phyloP scores from a whole-genome alignment of 1,140 invertebrate genomes.

The Hirudo medicinalis region DNA sequence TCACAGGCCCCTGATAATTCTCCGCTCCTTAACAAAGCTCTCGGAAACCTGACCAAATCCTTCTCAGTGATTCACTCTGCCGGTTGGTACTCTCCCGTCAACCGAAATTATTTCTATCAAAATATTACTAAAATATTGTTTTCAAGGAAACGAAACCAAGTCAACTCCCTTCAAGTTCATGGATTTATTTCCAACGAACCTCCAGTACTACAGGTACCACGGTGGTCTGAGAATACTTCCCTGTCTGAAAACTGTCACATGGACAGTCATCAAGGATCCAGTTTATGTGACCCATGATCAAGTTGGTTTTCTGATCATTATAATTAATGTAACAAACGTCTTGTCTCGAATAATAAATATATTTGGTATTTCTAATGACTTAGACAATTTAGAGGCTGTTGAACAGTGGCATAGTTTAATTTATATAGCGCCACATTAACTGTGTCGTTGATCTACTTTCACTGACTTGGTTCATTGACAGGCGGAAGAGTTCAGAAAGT shows the following conservation, averaged over 20 bases:
- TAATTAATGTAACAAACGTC: too few species aligned
- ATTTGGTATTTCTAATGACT: too few species aligned
- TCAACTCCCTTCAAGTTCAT: neutral
- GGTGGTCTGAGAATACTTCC: slow-evolving; percentile 63
- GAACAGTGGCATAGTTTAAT: too few species aligned
- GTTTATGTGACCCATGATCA: slow-evolving; percentile 17
- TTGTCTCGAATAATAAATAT: too few species aligned
- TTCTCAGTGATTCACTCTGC: neutral
- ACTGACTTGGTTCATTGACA: too few species aligned
- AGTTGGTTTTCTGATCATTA: neutral
- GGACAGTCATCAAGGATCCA: slow-evolving; percentile 54
- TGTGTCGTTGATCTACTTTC: too few species aligned
- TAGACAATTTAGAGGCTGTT: too few species aligned
- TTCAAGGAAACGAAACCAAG: slow-evolving; percentile 6
- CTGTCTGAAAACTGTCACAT: slow-evolving; percentile 57
- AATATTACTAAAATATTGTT: neutral
- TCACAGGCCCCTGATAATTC: too few species aligned
- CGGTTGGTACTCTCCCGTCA: neutral
- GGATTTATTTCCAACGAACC: neutral
- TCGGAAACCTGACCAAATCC: neutral
- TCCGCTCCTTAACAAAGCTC: neutral
- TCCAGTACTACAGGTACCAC: slow-evolving; percentile 49
- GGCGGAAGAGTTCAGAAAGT: too few species aligned
- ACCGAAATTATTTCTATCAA: neutral
- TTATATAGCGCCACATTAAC: too few species aligned